Conservation (phyloP, 2,113 vertebrate species). For the Apeltes quadracus region DNA sequence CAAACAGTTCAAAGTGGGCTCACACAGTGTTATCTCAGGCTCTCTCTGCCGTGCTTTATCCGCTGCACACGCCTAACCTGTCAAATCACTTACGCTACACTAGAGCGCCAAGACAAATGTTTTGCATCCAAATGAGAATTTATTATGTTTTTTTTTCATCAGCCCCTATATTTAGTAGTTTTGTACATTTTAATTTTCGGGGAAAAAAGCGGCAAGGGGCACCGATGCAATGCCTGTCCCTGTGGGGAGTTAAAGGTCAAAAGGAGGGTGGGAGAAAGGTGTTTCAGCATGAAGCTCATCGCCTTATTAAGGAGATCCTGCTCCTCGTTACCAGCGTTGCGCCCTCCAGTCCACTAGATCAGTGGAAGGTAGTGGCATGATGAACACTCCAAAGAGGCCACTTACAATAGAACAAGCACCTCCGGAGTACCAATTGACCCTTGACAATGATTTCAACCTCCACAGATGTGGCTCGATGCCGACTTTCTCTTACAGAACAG, state of each 20-base stretch:
- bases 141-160: conserved; percentile 63
- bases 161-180: conserved; percentile 61
- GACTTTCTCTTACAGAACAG: background rate
- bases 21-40: background rate
- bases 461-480: background rate
- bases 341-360: background rate
- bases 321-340: background rate
- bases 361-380: background rate
- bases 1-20: background rate
- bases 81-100: conserved; percentile 39
- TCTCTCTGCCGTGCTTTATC: background rate
- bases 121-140: conserved; percentile 76
- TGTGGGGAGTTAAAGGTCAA: conserved; percentile 34
- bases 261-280: background rate
- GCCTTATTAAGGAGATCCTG: conserved; percentile 9
- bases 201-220: conserved; percentile 42
- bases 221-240: conserved; percentile 30
- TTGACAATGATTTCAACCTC: background rate
- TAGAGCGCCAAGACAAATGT: conserved; percentile 75
- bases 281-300: background rate
- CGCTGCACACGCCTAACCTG: conserved; percentile 41
- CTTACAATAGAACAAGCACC: background rate
- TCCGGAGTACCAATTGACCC: background rate
- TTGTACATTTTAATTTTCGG: conserved; percentile 70
- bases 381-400: conserved; percentile 3